phyloP scores from a whole-genome alignment of 2,797 vertebrate genomes.

The Malurus leucopterus region DNA sequence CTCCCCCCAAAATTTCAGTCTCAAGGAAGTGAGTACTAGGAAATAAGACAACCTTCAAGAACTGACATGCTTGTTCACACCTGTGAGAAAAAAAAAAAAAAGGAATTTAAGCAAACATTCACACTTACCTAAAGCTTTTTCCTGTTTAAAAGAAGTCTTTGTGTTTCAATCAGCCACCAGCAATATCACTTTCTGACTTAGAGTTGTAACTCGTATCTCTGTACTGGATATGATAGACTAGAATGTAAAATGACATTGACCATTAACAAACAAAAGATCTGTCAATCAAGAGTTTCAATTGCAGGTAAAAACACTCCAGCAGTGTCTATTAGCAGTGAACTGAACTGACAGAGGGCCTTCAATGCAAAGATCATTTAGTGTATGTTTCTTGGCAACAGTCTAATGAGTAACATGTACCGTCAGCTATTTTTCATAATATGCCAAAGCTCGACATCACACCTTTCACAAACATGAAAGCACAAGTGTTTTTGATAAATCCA shows the following conservation, averaged over 20 bases:
- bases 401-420: neutral
- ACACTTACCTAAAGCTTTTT: neutral
- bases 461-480: constrained; percentile 7
- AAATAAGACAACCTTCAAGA: neutral
- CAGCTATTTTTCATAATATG: neutral
- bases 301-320: neutral
- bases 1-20: neutral
- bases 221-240: neutral
- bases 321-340: neutral
- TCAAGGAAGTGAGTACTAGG: neutral
- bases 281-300: neutral
- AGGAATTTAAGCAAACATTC: neutral
- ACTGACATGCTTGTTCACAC: neutral
- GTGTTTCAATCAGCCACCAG: neutral
- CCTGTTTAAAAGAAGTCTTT: neutral
- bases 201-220: neutral
- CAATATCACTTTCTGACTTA: neutral
- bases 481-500: constrained; percentile 16
- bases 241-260: neutral
- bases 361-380: neutral
- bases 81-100: neutral
- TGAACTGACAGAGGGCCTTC: neutral
- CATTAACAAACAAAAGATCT: neutral
- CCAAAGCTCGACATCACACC: neutral
- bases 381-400: neutral